These are phyloP conservation scores for Balaeniceps rex DNA, from an alignment of 2,113 vertebrate genomes.

Conservation along the genomic window DNA sequence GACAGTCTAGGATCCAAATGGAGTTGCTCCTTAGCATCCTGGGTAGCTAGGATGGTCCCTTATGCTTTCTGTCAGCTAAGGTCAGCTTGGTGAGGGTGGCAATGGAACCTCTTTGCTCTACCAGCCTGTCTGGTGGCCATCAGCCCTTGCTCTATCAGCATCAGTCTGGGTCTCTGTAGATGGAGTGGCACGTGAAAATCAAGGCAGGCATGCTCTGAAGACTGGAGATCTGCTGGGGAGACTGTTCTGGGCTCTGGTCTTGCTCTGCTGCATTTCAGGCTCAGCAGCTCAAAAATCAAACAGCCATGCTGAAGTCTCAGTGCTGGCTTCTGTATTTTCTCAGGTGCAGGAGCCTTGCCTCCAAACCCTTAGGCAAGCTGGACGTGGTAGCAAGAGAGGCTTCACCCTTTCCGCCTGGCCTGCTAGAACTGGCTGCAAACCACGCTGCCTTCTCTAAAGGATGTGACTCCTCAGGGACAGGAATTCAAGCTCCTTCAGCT, in stretches of 20 bases:
- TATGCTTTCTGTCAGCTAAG: background rate
- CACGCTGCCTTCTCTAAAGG: background rate
- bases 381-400: background rate
- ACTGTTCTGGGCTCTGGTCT: background rate
- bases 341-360: background rate
- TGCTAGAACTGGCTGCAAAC: background rate
- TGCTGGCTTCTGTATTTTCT: background rate
- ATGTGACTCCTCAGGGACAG: background rate
- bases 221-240: background rate
- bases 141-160: background rate
- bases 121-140: background rate
- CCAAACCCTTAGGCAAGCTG: background rate
- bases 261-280: background rate
- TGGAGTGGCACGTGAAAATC: background rate
- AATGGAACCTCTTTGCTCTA: background rate
- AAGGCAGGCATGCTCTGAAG: background rate
- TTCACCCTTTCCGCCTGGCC: background rate
- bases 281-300: background rate
- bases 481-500: background rate
- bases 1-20: background rate
- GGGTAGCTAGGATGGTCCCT: background rate
- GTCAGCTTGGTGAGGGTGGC: background rate
- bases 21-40: background rate
- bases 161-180: background rate
- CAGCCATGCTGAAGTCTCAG: background rate